Conservation (phyloP, 2,113 vertebrate species). For the Nibea albiflora region DNA sequence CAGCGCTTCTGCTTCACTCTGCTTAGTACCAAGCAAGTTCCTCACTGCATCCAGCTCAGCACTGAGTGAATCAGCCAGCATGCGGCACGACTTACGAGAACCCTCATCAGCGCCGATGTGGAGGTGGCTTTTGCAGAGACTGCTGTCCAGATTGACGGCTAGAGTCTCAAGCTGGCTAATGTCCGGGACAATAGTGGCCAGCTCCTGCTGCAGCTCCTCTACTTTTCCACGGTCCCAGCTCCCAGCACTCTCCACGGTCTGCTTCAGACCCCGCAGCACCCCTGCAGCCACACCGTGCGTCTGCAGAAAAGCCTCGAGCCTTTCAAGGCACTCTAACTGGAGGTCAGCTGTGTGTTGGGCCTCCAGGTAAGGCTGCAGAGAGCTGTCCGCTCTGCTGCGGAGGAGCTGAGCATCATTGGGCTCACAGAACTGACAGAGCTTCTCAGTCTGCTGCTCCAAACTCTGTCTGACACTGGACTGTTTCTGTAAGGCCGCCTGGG, state of each 20-base stretch:
- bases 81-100: slow-evolving; percentile 88
- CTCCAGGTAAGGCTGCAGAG: slow-evolving; percentile 90
- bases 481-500: slow-evolving; percentile 80
- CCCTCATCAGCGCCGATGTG: slow-evolving; percentile 86
- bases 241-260: slow-evolving; percentile 88
- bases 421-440: slow-evolving; percentile 85
- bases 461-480: slow-evolving; percentile 82
- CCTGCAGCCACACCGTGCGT: slow-evolving; percentile 77
- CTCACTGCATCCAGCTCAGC: slow-evolving; percentile 89
- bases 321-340: slow-evolving; percentile 85
- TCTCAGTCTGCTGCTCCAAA: slow-evolving; percentile 85
- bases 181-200: slow-evolving; percentile 82
- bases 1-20: slow-evolving; percentile 94
- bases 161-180: slow-evolving; percentile 86
- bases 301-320: slow-evolving; percentile 87
- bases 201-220: slow-evolving; percentile 87
- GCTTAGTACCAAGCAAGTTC: slow-evolving; percentile 92
- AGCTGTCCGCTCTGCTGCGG: slow-evolving; percentile 87
- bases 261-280: slow-evolving; percentile 84
- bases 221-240: slow-evolving; percentile 90
- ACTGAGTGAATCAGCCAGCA: slow-evolving; percentile 86
- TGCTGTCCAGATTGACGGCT: slow-evolving; percentile 88
- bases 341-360: slow-evolving; percentile 85
- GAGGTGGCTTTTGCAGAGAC: slow-evolving; percentile 92
- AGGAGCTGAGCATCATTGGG: slow-evolving; percentile 86